A percentile compares a stretch with the other conserved stretches of the same genome.
Evolutionary conservation across 2,888 invertebrate species (phyloP).

Genomic region (Alsophila aescularia): DNA sequence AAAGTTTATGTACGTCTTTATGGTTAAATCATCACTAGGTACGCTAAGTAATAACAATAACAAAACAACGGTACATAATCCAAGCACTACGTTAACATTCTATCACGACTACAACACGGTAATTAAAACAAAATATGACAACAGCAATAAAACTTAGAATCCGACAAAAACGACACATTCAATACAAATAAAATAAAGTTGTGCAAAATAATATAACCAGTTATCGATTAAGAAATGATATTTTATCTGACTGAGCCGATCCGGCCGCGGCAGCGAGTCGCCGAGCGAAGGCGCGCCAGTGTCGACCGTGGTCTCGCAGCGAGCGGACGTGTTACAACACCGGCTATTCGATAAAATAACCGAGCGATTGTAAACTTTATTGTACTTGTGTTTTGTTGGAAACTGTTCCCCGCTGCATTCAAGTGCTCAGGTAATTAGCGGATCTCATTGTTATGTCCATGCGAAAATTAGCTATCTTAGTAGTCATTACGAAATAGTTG

Average conservation of each 20-base stretch:
- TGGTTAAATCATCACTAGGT: too few species aligned
- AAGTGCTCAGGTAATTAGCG: slow-evolving; percentile 41
- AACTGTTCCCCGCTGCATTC: slow-evolving; percentile 34
- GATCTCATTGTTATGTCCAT: slow-evolving; percentile 36
- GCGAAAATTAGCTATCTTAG: slow-evolving; percentile 36
- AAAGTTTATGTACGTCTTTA: too few species aligned
- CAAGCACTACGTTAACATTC: too few species aligned
- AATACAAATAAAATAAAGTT: slow-evolving; percentile 42
- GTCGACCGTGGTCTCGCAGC: slow-evolving; percentile 52
- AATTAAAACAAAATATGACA: neutral
- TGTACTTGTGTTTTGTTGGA: slow-evolving; percentile 54
- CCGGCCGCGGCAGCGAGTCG: slow-evolving; percentile 35
- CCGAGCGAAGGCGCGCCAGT: slow-evolving; percentile 47
- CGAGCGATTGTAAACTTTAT: slow-evolving; percentile 68
- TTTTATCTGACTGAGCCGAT: slow-evolving; percentile 53
- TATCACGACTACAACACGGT: neutral
- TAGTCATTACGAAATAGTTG: slow-evolving; percentile 35
- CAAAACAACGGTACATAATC: neutral
- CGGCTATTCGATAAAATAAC: slow-evolving; percentile 64
- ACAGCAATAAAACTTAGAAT: slow-evolving; percentile 33
- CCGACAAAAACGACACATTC: slow-evolving; percentile 38
- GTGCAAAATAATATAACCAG: slow-evolving; percentile 56
- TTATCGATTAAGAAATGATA: slow-evolving; percentile 66
- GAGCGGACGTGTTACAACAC: slow-evolving; percentile 58
- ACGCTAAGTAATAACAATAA: too few species aligned